phyloP scores from a whole-genome alignment of 2,797 vertebrate species.

The Dipus sagitta region DNA sequence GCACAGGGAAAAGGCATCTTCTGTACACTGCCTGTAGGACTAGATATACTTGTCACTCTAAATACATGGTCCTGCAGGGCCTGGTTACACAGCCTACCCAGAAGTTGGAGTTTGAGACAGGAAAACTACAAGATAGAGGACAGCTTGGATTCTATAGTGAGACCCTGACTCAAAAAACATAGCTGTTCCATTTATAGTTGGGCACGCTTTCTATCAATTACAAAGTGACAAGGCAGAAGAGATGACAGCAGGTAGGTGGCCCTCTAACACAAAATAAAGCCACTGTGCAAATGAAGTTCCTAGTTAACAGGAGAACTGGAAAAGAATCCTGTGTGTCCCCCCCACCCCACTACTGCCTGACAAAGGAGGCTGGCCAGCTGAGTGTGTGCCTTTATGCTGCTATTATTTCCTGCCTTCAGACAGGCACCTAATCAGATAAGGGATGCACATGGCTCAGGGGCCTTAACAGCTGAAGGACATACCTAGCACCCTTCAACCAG shows the following conservation, averaged over 20 bases:
- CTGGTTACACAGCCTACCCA: not conserved
- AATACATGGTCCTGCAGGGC: not conserved
- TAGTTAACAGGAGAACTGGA: not conserved
- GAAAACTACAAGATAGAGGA: not conserved
- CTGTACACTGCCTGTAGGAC: not conserved
- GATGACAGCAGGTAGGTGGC: not conserved
- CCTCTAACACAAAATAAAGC: not conserved
- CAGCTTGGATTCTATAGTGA: not conserved
- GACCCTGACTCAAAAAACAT: not conserved
- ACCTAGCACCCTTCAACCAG: not conserved
- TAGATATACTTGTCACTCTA: constrained; percentile 19
- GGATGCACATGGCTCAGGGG: not conserved
- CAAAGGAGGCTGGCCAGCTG: not conserved
- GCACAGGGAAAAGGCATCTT: not conserved
- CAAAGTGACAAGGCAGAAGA: not conserved
- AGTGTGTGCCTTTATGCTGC: fast-evolving
- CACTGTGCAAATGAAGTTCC: not conserved
- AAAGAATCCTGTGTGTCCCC: not conserved
- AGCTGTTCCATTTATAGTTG: not conserved
- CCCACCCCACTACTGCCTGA: fast-evolving
- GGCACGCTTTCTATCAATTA: constrained; percentile 8
- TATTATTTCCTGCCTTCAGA: not conserved
- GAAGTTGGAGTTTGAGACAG: not conserved
- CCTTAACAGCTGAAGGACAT: not conserved
- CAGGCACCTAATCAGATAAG: not conserved